These are phyloP conservation scores for Butastur rufipennis DNA, from an alignment of 2,113 vertebrate species.

Conservation along the genomic window DNA sequence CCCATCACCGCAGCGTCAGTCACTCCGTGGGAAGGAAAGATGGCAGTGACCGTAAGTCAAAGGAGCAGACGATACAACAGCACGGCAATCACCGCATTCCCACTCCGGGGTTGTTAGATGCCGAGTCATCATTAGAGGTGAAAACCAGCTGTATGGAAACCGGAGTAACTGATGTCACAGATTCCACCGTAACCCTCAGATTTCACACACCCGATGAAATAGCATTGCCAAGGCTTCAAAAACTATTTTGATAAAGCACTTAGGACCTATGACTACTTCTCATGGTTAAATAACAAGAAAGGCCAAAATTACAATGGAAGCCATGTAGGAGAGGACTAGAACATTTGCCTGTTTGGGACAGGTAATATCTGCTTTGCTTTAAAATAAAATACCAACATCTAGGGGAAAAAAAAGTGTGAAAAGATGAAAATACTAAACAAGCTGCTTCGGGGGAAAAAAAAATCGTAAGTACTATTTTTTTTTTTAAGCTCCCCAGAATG, in stretches of 20 bases:
- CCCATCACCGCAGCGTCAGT: not conserved
- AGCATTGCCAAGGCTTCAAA: not conserved
- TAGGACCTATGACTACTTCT: not conserved
- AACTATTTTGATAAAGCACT: not conserved
- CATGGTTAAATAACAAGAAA: not conserved
- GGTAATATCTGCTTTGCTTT: not conserved
- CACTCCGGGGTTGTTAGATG: no score
- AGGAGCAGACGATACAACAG: not conserved
- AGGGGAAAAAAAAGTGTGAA: no score
- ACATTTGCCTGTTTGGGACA: not conserved
- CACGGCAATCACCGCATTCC: not conserved
- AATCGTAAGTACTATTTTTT: not conserved
- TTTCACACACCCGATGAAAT: not conserved
- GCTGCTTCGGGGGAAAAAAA: no score
- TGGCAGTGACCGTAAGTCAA: not conserved
- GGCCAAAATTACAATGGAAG: not conserved
- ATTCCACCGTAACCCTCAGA: no score
- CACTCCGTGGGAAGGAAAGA: not conserved
- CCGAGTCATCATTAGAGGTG: not conserved
- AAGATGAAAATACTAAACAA: not conserved
- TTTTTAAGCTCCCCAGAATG: not conserved
- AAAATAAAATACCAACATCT: not conserved
- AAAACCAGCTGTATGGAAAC: not conserved
- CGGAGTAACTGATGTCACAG: not conserved
- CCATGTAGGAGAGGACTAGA: not conserved